phyloP scores from a whole-genome alignment of 2,113 vertebrate species.

The Trogon surrucura region DNA sequence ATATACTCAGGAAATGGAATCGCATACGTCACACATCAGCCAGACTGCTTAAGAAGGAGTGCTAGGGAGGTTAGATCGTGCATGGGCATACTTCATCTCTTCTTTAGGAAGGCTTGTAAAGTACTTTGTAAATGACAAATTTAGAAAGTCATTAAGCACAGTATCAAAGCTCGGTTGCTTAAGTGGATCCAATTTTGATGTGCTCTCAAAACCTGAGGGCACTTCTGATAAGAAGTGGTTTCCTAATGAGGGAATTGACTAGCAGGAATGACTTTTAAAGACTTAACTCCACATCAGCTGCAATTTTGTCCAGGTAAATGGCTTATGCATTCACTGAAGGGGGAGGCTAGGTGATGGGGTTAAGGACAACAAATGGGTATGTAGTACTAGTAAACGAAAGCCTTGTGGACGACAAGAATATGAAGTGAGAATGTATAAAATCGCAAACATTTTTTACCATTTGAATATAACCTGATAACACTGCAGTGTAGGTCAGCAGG shows the following conservation, averaged over 20 bases:
- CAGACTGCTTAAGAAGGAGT: background rate
- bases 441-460: background rate
- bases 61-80: background rate
- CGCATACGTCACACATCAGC: background rate
- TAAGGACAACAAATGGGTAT: background rate
- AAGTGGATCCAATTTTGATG: constrained; percentile 70
- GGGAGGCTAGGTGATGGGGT: background rate
- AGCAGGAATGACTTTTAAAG: constrained; percentile 30
- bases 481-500: background rate
- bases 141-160: constrained; percentile 65
- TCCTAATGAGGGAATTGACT: constrained; percentile 58
- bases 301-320: constrained; percentile 43
- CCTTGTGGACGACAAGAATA: background rate
- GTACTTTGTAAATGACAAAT: constrained; percentile 58
- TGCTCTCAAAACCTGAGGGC: constrained; percentile 62
- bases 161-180: constrained; percentile 52
- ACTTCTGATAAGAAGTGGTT: constrained; percentile 56
- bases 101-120: constrained; percentile 33
- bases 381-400: constrained; percentile 4
- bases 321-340: background rate
- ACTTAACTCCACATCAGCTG: constrained; percentile 30
- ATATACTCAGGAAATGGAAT: constrained; percentile 10
- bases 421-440: background rate
- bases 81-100: constrained; percentile 19
- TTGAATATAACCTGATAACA: background rate